Conservation (phyloP, 2,888 invertebrate species). For the Drosophila sordidula region DNA sequence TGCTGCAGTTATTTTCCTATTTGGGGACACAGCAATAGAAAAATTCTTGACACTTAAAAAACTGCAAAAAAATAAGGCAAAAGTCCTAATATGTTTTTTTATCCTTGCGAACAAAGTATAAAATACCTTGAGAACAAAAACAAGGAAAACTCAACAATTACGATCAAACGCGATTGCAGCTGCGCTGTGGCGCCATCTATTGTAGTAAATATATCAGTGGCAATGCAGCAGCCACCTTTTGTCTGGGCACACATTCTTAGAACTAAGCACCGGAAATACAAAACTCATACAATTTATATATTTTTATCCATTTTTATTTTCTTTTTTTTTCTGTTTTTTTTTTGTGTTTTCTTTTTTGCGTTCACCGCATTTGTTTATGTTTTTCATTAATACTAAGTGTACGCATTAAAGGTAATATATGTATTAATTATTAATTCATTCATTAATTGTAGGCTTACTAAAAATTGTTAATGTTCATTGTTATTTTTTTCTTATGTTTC, state of each 20-base stretch:
- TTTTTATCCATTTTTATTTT: constrained; percentile 33
- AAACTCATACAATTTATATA: constrained; percentile 5
- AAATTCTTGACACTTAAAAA: no score
- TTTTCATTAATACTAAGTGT: constrained; percentile 66
- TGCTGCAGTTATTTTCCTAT: no score
- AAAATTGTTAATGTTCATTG: constrained; percentile 36
- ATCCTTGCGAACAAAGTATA: no score
- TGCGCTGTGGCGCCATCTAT: constrained; percentile 28
- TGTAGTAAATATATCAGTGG: not conserved
- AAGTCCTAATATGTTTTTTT: no score
- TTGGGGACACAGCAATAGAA: no score
- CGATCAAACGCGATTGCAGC: no score
- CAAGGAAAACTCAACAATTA: no score
- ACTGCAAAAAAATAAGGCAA: no score
- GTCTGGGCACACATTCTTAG: not conserved
- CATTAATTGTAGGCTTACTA: constrained; percentile 56
- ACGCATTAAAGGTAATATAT: constrained; percentile 72
- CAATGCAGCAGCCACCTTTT: constrained; percentile 10
- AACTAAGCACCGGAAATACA: not conserved
- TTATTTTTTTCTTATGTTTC: constrained; percentile 6
- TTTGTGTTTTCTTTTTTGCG: constrained; percentile 17
- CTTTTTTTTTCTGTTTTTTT: constrained; percentile 28
- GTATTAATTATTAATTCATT: constrained; percentile 55
- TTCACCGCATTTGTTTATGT: constrained; percentile 13
- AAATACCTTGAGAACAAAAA: no score